Conservation (phyloP, 2,113 vertebrate species). For the Carollia perspicillata region DNA sequence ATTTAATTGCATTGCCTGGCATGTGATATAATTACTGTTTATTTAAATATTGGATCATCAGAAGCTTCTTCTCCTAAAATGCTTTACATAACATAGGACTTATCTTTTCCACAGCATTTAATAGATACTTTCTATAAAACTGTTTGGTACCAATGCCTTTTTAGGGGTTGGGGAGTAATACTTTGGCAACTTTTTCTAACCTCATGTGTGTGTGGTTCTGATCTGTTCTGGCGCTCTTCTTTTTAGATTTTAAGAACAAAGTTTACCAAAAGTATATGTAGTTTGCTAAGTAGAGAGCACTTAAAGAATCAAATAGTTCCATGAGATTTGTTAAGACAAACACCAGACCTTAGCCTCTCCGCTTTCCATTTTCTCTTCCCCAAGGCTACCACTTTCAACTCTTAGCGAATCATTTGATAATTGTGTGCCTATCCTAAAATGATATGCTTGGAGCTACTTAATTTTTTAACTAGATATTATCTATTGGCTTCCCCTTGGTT, state of each 20-base stretch:
- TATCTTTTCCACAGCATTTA: slow-evolving; percentile 10
- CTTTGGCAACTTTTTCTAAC: not conserved
- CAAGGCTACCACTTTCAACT: not conserved
- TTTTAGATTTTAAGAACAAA: not conserved
- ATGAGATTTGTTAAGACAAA: not conserved
- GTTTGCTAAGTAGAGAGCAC: not conserved
- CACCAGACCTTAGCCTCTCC: not conserved
- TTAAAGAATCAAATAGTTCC: not conserved
- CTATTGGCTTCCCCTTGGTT: not conserved
- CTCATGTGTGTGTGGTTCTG: not conserved
- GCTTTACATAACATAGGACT: slow-evolving; percentile 7
- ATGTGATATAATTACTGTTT: not conserved
- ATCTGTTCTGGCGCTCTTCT: not conserved
- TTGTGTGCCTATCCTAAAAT: not conserved
- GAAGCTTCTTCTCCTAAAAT: not conserved
- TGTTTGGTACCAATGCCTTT: not conserved
- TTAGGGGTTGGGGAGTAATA: not conserved
- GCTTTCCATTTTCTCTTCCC: not conserved
- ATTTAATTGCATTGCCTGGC: not conserved
- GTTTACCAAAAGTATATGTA: not conserved
- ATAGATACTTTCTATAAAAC: not conserved
- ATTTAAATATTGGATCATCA: not conserved
- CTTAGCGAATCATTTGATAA: not conserved
- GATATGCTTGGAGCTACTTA: not conserved
- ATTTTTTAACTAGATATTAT: not conserved